These are phyloP conservation scores for Microtus richardsoni DNA, from an alignment of 2,113 vertebrate genomes.

Conservation along the genomic window DNA sequence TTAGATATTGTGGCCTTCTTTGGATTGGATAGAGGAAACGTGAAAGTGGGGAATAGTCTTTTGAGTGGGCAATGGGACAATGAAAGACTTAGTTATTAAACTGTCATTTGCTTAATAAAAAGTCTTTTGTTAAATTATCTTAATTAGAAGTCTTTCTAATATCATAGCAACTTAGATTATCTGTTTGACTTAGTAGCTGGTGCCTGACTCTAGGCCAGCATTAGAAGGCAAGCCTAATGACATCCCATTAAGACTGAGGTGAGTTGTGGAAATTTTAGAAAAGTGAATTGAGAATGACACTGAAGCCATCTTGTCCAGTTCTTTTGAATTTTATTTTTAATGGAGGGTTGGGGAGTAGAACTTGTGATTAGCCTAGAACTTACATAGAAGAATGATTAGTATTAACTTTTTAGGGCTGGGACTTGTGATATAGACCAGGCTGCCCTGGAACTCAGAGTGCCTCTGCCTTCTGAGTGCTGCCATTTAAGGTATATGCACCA, in stretches of 20 bases:
- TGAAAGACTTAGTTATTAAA: not conserved
- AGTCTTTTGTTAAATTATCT: too few relatives aligned
- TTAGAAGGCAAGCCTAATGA: not conserved
- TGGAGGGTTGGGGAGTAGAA: not conserved
- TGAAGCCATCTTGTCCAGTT: not conserved
- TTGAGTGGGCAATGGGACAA: not conserved
- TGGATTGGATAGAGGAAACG: not conserved
- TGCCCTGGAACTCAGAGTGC: not conserved
- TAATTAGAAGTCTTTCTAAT: constrained; percentile 11
- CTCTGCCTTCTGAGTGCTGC: not conserved
- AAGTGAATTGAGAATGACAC: not conserved
- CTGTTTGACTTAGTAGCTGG: constrained; percentile 14
- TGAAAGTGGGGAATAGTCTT: not conserved
- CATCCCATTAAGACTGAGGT: not conserved
- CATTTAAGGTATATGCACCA: too few relatives aligned
- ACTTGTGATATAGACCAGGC: not conserved
- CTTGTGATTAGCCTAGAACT: constrained; percentile 25
- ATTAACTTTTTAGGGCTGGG: not conserved
- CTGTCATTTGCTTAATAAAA: too few relatives aligned
- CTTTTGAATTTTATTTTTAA: not conserved
- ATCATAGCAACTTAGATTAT: not conserved
- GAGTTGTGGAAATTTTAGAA: constrained; percentile 16
- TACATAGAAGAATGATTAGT: not conserved
- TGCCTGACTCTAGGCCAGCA: not conserved
- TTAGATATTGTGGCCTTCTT: constrained; percentile 11